Evolutionary conservation across 1,140 invertebrate genomes (phyloP), one percentile per base, ranked within the genome.

Genomic region (Drosophila aff.): DNA sequence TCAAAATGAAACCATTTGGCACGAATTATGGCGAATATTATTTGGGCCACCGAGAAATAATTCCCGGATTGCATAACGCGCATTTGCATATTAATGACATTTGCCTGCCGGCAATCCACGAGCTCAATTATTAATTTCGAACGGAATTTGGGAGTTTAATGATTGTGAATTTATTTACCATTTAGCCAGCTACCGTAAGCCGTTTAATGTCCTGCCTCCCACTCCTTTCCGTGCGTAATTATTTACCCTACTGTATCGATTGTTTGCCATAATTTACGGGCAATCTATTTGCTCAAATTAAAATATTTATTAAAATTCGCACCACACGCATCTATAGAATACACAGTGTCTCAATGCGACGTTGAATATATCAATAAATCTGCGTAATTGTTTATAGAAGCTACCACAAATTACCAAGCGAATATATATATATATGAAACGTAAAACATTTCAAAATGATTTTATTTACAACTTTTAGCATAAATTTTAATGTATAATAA

Each of bases 401-500:
- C 78, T 79, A 87, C 50, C 41, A 16, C 52, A 79, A 73, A 36
- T 67, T 60, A 73, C 23, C 43, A 61, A 65, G 23, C 68, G 41
- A 16, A 36, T 21, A 52, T 15, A 53, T 23, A 53, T 23, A 38
- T 38, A 65, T 78, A 58, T 44, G 26, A 60, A 68, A 36, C 55
- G 58, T 60, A 53, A 72, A 83, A 87, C 73, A 78, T 72, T 89
- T 89, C 77, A 81, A 83, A 60, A 81, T 50, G 75, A 87, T 89
- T 87, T 87, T 87, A 84, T 89, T 87, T 89, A 73, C 81, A 78
- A 78, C 41, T 71, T 76, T 84, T 84, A 89, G 81, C 81, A 79
- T 84, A 79, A 75, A 90, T 84, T 89, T 89, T 84, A 89, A 81
- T 89, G 84, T 89, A 82, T 68, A 72, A 87, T 73, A 81, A 65